Percentiles rank a stretch among this genome's conserved stretches.
Conservation (phyloP, 2,113 vertebrate genomes). For the Rostratula benghalensis region DNA sequence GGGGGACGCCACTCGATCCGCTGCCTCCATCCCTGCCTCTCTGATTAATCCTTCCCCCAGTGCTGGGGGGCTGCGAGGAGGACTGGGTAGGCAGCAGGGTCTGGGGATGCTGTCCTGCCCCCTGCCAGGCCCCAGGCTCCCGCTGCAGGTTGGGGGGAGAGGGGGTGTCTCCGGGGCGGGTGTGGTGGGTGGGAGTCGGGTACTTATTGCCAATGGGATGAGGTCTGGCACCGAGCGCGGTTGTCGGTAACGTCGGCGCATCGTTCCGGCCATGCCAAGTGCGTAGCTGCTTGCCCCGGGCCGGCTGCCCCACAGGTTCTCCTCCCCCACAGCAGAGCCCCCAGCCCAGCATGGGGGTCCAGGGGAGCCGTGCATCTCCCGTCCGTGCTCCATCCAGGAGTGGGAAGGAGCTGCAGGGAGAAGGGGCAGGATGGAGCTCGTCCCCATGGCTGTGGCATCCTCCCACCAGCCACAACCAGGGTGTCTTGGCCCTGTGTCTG, state of each 20-base stretch:
- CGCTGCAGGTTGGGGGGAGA: background rate
- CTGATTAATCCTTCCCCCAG: background rate
- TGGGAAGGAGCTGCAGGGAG: constrained; percentile 13
- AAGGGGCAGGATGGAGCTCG: background rate
- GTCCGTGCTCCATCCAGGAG: background rate
- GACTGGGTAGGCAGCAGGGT: background rate
- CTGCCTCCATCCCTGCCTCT: background rate
- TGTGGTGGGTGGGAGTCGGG: background rate
- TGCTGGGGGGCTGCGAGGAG: background rate
- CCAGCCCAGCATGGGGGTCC: background rate
- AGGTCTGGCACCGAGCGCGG: background rate
- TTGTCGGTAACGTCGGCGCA: background rate
- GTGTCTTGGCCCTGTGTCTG: background rate
- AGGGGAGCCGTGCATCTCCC: background rate
- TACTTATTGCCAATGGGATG: constrained; percentile 55
- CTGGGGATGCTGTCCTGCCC: background rate
- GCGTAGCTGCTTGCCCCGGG: background rate
- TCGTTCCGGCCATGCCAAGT: constrained; percentile 44
- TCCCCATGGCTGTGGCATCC: rapidly evolving
- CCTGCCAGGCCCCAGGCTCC: background rate
- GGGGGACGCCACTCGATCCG: background rate
- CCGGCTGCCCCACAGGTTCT: background rate
- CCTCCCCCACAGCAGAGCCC: background rate
- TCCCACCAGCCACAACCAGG: rapidly evolving
- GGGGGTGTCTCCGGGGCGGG: background rate